Evolutionary conservation across 2,888 invertebrate genomes (phyloP).

Genomic region (Octodonta nipae): DNA sequence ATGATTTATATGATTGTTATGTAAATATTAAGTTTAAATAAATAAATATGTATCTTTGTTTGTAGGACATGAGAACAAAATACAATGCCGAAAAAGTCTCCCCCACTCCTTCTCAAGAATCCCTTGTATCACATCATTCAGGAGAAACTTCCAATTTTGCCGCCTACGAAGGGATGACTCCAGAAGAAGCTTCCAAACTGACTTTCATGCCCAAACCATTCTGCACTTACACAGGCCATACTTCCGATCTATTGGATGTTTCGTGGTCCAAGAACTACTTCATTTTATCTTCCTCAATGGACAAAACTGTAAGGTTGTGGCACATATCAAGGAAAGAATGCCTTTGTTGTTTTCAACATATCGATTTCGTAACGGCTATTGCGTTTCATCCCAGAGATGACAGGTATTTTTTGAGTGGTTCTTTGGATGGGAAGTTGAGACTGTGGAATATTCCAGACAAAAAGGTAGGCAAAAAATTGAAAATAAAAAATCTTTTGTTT

Average conservation of each 20-base stretch:
- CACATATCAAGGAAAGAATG: slow-evolving; percentile 95
- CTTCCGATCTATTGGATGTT: slow-evolving; percentile 89
- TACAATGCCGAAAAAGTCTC: slow-evolving; percentile 85
- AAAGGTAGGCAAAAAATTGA: slow-evolving; percentile 42
- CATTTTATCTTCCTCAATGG: slow-evolving; percentile 94
- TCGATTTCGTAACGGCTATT: slow-evolving; percentile 97
- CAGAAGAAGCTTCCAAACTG: slow-evolving; percentile 45
- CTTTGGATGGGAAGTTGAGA: slow-evolving; percentile 92
- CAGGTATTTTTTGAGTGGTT: slow-evolving; percentile 88
- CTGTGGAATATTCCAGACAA: slow-evolving; percentile 99
- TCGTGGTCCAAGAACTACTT: slow-evolving; percentile 99
- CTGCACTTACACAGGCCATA: slow-evolving; percentile 86
- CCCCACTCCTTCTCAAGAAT: slow-evolving; percentile 86
- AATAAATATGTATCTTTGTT: no score
- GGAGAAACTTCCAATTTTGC: slow-evolving; percentile 47
- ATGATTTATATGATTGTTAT: no score
- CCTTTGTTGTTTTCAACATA: slow-evolving; percentile 96
- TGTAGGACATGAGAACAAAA: slow-evolving; percentile 83
- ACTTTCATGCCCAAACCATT: slow-evolving; percentile 84
- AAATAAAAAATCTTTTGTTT: no score
- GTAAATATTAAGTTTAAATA: no score
- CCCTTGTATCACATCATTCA: slow-evolving; percentile 66
- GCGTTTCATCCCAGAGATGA: slow-evolving; percentile 92
- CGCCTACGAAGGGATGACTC: slow-evolving; percentile 44
- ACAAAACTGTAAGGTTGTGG: slow-evolving; percentile 94